Conservation (phyloP, 2,888 invertebrate species). For the Drosophila macrospina region DNA sequence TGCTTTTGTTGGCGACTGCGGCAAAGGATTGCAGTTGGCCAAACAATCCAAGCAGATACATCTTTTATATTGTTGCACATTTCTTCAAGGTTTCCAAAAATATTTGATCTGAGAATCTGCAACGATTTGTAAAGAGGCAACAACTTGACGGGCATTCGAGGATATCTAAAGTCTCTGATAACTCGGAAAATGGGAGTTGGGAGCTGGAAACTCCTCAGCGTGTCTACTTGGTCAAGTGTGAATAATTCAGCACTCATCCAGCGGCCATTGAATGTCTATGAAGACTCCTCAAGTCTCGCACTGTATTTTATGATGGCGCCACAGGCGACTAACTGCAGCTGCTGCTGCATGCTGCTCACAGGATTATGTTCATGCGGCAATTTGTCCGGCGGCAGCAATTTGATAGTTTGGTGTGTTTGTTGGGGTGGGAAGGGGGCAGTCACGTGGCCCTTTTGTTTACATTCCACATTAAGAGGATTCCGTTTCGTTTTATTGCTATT, state of each 20-base stretch:
- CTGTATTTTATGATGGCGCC: constrained; percentile 59
- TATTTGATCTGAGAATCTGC: constrained; percentile 59
- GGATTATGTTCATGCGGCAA: constrained; percentile 63
- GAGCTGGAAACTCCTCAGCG: constrained; percentile 10
- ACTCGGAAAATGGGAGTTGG: constrained; percentile 20
- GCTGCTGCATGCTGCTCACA: constrained; percentile 7
- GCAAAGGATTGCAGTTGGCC: constrained; percentile 31
- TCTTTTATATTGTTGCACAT: constrained; percentile 52
- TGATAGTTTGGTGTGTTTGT: constrained; percentile 12
- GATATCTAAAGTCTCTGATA: constrained; percentile 29
- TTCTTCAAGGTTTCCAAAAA: constrained; percentile 16
- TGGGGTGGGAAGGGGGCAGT: constrained; percentile 34
- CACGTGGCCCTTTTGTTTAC: constrained; percentile 84
- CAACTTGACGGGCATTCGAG: constrained; percentile 61
- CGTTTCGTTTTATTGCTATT: constrained; percentile 75
- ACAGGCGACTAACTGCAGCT: constrained; percentile 27
- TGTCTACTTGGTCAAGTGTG: constrained; percentile 44
- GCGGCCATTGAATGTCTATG: constrained; percentile 22
- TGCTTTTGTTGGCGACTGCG: constrained; percentile 50
- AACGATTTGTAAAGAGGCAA: constrained; percentile 56
- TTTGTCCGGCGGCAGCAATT: constrained; percentile 63
- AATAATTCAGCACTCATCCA: constrained; percentile 45
- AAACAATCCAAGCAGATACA: constrained; percentile 31
- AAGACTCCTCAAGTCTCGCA: background rate
- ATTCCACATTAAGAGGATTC: constrained; percentile 82